Evolutionary conservation across 1,140 invertebrate genomes (phyloP), one percentile per base, ranked within the genome.

Genomic region (Xylocopa sonorina): DNA sequence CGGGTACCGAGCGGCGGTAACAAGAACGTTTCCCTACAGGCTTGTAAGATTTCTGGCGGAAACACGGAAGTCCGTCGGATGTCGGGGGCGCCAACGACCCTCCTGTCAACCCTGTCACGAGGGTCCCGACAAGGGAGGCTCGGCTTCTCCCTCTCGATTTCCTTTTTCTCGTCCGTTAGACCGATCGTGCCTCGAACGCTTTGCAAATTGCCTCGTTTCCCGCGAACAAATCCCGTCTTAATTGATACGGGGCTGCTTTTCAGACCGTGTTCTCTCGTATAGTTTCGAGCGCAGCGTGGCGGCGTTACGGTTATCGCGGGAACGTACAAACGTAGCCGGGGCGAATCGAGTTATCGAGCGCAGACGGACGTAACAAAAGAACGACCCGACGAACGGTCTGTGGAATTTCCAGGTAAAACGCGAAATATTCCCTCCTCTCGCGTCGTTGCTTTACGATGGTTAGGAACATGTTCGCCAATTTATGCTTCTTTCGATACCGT

Each of bases 201-300:
- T 85, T 55, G 75, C 58, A 85, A 85, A 86, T 86, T 85, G 68
- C 83, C 77, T 60, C 83, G 64, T 85, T 85, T 74, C 73, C 74
- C 63, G 24, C 63, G 73, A 77, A 84, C 83, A 82, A 85, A 86
- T 71, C 64, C 83, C 41, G 34, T 73, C 64, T 86, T 85, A 85
- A 86, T 82, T 72, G 69, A 82, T 85, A 85, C 12, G 18, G 21
- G 1, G 12, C 5, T 53, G 43, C 57, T 48, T 80, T 73, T 66
- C 58, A 67, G 24, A n/a, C 1, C 21, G 48, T n/a, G 48, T 6
- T 58, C n/a, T 68, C 38, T 68, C 53, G 24, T 55, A 48, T 7
- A 57, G 38, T 68, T 76, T 57, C 27, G 7, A 68, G 29, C n/a
- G n/a, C n/a, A n/a, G n/a, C n/a, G n/a, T n/a, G 43, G 12, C n/a